Evolutionary conservation across 2,113 vertebrate species (phyloP), one percentile per base, ranked within the genome.

Genomic region (Chiloscyllium plagiosum): DNA sequence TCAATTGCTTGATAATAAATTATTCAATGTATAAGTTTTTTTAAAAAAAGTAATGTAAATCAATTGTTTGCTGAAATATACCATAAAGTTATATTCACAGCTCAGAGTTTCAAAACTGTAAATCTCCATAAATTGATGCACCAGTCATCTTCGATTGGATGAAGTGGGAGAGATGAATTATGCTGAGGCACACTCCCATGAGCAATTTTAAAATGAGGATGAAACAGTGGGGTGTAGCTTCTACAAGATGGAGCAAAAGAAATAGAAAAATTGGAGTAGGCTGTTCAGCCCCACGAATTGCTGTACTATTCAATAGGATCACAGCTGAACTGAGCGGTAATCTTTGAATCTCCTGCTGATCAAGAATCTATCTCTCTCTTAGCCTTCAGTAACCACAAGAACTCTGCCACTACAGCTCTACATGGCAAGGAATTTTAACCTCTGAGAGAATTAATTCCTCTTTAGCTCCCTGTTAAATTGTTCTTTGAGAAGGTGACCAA

Each of bases 31-130:
- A 20, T 65, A 65, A 6, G 87, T 56, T 29, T 56, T 29, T 65
- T 13, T 61, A 12, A 33, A 61, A 61, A 66, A 68, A n/a, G 5
- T 24, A 19, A 66, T 20, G 61, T 56, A 93, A 22, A 93, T 93
- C 89, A 93, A 93, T 92, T 93, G 33, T 68, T 93, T 66, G 89
- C n/a, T 66, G 61, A 93, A 93, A 68, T 93, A 19, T 65, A 15
- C 61, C 89, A 68, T 5, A 68, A 93, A 66, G 61, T 22, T 19
- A 93, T 93, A 6, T 0, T 33, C 33, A 6, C n/a, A 65, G 61
- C 89, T 66, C n/a, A 93, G 61, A 6, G 15, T 8, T 93, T 68
- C 6, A 22, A 68, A 33, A 33, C 61, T 89, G 47, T 50, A 89
- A 24, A 26, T 3, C 86, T 37, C 17, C 15, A 93, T 93, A 19